Base-by-base conservation (phyloP, 2,113 vertebrate genomes). In the Ciconia maguari region DNA sequence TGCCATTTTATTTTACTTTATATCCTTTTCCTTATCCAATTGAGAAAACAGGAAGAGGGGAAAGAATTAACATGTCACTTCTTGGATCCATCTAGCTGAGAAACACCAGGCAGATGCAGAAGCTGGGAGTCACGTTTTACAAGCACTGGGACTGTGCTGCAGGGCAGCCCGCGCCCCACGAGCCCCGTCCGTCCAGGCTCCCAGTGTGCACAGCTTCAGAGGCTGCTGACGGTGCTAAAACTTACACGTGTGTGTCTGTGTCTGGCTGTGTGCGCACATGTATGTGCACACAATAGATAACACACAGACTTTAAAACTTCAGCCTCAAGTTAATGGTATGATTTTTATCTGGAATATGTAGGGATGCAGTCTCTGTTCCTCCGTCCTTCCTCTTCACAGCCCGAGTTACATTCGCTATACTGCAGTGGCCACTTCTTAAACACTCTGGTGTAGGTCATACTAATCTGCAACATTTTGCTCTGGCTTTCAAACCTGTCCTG, bases 191-290 rank as follows among this genome's bases (percentile, higher is more conserved):
- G 32, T 16, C 38, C 1, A 1, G 46, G n/a, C 7, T 85, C 21
- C n/a, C 29, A 3, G 10, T 24, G 6, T 4, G 6, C 32, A 6
- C 10, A 1, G 34, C 21, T 69, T 36, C 19, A 25, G 11, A 70
- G 49, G 46, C 62, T 36, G 32, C 41, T 46, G 41, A 1, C 9
- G 6, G 20, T 5, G 22, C 25, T 68, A 49, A 80, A 76, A 54
- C 16, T 41, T 54, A 10, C 3, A 13, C 29, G 16, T 17, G 11
- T 26, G 16, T 55, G 29, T 55, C 16, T 38, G n/a, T 17, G 3
- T 38, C 21, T 58, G 15, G 14, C 1, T 16, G 5, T n/a, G 0
- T 30, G 24, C 16, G 36, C 12, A 16, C 18, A 19, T 3, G 3
- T 10, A 4, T 13, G 11, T 22, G 42, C 21, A 60, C 6, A 9